Evolutionary conservation across 2,797 vertebrate species (phyloP).

Genomic region (Sciurus carolinensis): DNA sequence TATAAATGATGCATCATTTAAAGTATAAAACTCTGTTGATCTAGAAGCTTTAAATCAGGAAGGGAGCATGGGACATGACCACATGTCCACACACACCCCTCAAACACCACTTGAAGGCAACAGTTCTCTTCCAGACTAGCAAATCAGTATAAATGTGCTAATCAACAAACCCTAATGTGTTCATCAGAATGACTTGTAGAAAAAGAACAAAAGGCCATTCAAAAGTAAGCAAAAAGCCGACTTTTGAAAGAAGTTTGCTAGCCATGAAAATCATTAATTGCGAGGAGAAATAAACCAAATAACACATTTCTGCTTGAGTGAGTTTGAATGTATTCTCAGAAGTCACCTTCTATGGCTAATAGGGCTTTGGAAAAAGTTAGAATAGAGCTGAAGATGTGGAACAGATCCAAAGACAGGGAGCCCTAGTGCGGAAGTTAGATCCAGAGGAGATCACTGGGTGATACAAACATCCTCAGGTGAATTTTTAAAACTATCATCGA

Average conservation of each 20-base stretch:
- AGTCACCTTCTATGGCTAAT: background rate
- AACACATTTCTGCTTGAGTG: background rate
- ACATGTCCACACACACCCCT: background rate
- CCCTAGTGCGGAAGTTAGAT: background rate
- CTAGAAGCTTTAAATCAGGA: background rate
- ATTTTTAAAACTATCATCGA: background rate
- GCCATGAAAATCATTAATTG: background rate
- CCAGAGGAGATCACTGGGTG: background rate
- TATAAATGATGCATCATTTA: background rate
- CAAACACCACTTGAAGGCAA: background rate
- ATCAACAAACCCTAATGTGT: background rate
- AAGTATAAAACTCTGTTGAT: background rate
- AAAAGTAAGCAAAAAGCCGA: background rate
- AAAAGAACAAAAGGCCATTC: background rate
- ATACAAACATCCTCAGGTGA: background rate
- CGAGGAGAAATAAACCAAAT: background rate
- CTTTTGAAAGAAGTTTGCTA: background rate
- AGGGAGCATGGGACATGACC: background rate
- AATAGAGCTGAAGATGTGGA: background rate
- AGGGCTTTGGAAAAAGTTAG: background rate
- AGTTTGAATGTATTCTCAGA: background rate
- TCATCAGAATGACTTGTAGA: background rate
- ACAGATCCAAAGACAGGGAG: background rate
- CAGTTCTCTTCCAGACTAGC: background rate
- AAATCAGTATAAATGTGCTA: background rate